A percentile compares a stretch with the other conserved stretches of the same genome.
Evolutionary conservation across 2,888 invertebrate species (phyloP).

Genomic region (Limnephilus auricula): DNA sequence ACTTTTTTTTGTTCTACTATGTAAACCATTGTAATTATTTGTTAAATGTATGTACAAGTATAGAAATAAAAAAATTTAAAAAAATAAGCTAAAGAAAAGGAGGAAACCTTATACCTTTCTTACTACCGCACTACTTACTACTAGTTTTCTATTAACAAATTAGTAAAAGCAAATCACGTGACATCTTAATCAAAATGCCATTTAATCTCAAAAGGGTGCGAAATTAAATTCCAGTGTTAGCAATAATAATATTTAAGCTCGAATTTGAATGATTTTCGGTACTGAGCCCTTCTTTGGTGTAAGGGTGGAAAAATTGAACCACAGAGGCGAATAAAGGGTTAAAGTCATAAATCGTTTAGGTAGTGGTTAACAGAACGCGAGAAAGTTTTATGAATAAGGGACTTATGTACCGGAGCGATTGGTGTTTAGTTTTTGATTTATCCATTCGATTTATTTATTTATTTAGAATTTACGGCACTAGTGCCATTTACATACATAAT

Average conservation of each 20-base stretch:
- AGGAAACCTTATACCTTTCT: not conserved
- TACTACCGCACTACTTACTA: too few species aligned
- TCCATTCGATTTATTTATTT: too few species aligned
- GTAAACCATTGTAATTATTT: too few species aligned
- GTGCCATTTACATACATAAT: too few species aligned
- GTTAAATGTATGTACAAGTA: too few species aligned
- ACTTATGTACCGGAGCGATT: too few species aligned
- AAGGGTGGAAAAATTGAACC: not conserved
- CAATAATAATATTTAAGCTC: conserved; percentile 50
- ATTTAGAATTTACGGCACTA: too few species aligned
- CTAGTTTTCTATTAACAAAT: not conserved
- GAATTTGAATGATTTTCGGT: conserved; percentile 42
- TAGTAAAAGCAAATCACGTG: conserved; percentile 1
- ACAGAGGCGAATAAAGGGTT: not conserved
- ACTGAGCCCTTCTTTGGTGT: not conserved
- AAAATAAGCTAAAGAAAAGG: not conserved
- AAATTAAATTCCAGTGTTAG: conserved; percentile 39
- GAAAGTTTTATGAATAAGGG: not conserved
- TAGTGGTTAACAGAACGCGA: not conserved
- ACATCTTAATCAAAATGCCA: conserved; percentile 31
- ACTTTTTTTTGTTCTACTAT: too few species aligned
- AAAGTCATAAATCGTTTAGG: not conserved
- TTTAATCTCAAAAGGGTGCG: conserved; percentile 7
- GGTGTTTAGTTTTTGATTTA: too few species aligned
- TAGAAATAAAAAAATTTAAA: too few species aligned